Conservation (phyloP, 2,113 vertebrate species). For the Acrocephalus kingi region DNA sequence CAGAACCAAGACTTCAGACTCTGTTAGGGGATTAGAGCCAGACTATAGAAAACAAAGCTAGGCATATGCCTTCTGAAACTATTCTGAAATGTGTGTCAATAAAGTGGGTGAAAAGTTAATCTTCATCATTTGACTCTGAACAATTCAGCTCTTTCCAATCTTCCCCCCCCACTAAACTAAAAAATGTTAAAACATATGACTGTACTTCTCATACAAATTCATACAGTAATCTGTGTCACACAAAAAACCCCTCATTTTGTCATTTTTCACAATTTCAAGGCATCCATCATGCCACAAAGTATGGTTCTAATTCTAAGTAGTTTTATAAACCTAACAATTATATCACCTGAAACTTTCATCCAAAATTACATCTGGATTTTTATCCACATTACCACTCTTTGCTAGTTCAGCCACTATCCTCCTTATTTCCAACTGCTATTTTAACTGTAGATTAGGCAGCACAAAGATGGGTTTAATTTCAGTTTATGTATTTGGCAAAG, state of each 20-base stretch:
- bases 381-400: background rate
- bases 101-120: background rate
- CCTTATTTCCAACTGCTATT: background rate
- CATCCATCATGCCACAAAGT: background rate
- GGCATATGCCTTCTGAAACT: background rate
- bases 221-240: background rate
- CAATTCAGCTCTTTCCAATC: background rate
- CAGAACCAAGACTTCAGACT: background rate
- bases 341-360: background rate
- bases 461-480: background rate
- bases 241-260: background rate
- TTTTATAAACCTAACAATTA: background rate
- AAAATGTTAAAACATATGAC: background rate
- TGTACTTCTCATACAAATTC: background rate
- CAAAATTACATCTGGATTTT: background rate
- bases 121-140: background rate
- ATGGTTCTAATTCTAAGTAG: background rate
- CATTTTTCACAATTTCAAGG: background rate
- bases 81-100: background rate
- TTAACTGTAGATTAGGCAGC: background rate
- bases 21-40: background rate
- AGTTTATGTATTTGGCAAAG: background rate
- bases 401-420: background rate
- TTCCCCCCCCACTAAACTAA: fast-evolving
- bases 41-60: background rate